Percentiles rank a stretch among this genome's conserved stretches.
phyloP scores from a whole-genome alignment of 2,797 vertebrate genomes.

The Enteromius fasciolatus region DNA sequence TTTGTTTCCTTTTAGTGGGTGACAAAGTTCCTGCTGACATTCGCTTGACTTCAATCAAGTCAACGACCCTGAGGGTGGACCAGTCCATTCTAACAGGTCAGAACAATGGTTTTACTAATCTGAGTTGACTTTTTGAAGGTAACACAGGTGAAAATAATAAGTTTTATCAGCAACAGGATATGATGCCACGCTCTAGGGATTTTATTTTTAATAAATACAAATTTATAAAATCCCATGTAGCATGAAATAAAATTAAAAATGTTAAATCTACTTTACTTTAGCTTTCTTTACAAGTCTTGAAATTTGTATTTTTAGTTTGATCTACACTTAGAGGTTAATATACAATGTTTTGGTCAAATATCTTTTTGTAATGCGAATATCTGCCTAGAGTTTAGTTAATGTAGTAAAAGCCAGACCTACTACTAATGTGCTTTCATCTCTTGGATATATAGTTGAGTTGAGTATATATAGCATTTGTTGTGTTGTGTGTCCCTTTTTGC shows the following conservation, averaged over 20 bases:
- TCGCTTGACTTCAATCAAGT: slow-evolving; percentile 95
- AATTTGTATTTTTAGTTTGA: background rate
- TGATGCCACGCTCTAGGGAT: background rate
- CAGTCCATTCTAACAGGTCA: slow-evolving; percentile 98
- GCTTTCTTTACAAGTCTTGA: background rate
- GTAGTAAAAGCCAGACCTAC: background rate
- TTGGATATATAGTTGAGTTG: no score
- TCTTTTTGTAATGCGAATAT: background rate
- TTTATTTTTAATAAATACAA: background rate
- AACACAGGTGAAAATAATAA: background rate
- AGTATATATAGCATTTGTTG: background rate
- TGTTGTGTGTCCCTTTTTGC: background rate
- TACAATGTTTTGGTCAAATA: background rate
- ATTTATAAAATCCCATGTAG: no score
- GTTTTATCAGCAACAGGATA: background rate
- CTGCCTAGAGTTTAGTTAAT: background rate
- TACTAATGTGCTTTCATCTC: background rate
- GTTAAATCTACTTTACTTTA: background rate
- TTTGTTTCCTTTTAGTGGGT: slow-evolving; percentile 82
- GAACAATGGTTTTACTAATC: background rate
- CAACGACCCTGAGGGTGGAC: slow-evolving; percentile 95
- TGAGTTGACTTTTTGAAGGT: background rate
- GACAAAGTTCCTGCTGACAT: slow-evolving; percentile 99
- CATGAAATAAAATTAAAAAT: background rate
- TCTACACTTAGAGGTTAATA: background rate